Base-by-base conservation (phyloP, 2,113 vertebrate genomes). In the Leptosomus discolor region DNA sequence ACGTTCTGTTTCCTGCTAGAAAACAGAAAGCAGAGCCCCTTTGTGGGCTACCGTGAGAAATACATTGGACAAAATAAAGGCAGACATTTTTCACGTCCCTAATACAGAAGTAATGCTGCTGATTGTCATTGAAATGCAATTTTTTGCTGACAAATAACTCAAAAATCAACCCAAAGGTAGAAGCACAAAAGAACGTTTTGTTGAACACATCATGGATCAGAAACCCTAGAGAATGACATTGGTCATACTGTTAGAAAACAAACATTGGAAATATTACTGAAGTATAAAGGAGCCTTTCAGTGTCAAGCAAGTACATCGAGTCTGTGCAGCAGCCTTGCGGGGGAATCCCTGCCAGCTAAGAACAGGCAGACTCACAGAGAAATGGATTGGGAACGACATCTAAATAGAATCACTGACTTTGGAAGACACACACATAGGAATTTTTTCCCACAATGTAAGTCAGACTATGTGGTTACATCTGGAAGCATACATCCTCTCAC, bases 281-380 rank as follows among this genome's bases (percentile, higher is more conserved):
- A 58, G 32, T 23, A n/a, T 45, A 71, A 87, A 69, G 50, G 27
- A 92, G 46, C 16, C 34, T 87, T 95, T 82, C 69, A 50, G 5
- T 24, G 56, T 67, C 32, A 63, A 50, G 87, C 0, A 3, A 71
- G 22, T 21, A 30, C 8, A 19, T 5, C 0, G 0, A 13, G 18
- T 54, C 37, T 4, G 4, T 15, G 53, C 46, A 50, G 46, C 51
- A 1, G 1, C 61, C 65, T 82, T 56, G 32, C 51, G 78, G 15
- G 37, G 45, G 27, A 86, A 94, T 17, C 34, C 41, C 36, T 1
- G 8, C 27, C 64, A 76, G 82, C 32, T 14, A 65, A 45, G 39
- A 51, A 29, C 18, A 46, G 48, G 29, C 21, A 80, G 45, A 48
- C 10, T 2, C 7, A 41, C 21, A 57, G 23, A 60, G 36, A 75